Conservation (phyloP, 1,140 invertebrate genomes). For the Achroia grisella region DNA sequence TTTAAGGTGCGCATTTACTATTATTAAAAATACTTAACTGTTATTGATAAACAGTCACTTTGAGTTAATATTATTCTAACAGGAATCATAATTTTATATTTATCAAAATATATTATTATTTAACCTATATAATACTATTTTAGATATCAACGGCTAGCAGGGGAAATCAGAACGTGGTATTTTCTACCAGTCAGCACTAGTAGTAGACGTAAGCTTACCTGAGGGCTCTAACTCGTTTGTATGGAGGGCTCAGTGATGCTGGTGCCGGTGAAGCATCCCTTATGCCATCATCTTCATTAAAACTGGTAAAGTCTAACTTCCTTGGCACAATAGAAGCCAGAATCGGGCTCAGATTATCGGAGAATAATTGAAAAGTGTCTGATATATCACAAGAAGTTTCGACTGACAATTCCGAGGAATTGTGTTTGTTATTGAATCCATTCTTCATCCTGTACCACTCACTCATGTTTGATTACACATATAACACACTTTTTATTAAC, state of each 20-base stretch:
- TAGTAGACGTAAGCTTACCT: conserved; percentile 51
- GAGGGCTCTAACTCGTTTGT: conserved; percentile 86
- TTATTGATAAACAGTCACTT: too few relatives aligned
- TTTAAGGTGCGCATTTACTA: too few relatives aligned
- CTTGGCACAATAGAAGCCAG: conserved; percentile 55
- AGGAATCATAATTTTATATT: too few relatives aligned
- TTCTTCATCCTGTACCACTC: conserved; percentile 63
- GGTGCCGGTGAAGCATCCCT: conserved; percentile 40
- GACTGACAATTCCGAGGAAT: conserved; percentile 58
- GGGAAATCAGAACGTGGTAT: conserved; percentile 19
- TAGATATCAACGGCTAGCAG: background rate
- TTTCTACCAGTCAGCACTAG: conserved; percentile 7
- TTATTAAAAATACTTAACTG: too few relatives aligned
- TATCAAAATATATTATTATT: too few relatives aligned
- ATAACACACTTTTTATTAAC: conserved; percentile 34
- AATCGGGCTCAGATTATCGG: conserved; percentile 63
- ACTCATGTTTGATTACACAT: conserved; percentile 52
- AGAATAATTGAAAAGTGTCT: conserved; percentile 61
- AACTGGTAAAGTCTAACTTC: conserved; percentile 59
- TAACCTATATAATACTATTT: too few relatives aligned
- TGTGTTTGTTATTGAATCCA: conserved; percentile 41
- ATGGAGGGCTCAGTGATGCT: conserved; percentile 77
- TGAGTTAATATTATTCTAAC: too few relatives aligned
- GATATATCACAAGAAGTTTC: conserved; percentile 63
- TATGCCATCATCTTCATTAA: conserved; percentile 54